Evolutionary conservation across 2,888 invertebrate genomes (phyloP), one percentile per base, ranked within the genome.

Genomic region (Cataglyphis rosenhaueri): DNA sequence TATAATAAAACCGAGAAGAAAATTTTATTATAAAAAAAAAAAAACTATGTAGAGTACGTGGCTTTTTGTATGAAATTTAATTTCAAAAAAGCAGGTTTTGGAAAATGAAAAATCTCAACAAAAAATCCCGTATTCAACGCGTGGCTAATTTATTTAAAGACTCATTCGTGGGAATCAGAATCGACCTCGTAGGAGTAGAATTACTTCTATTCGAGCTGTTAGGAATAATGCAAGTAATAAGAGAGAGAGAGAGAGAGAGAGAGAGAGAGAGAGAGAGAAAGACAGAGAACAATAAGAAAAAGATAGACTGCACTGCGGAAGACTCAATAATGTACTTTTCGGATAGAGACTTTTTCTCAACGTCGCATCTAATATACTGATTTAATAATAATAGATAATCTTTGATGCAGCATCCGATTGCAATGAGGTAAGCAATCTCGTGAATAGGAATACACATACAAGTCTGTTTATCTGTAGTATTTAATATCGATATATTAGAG

Each of bases 371-470:
- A 52, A n/a, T 52, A 8, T 52, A 52, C n/a, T 52, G 52, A 52
- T 52, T n/a, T 52, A 52, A 52, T 52, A 52, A 52, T 52, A 52
- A 52, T n/a, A n/a, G n/a, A n/a, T n/a, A 48, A 66, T 48, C 12
- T 48, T 48, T 48, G 48, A 48, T 44, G 25, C 5, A 44, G 25
- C 41, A 66, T 48, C 3, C 61, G 8, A 18, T 18, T 48, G 48
- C 6, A 38, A 38, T 38, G 18, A 57, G 3, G 3, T n/a, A 32
- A 29, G 25, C 12, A 73, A 73, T 25, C 41, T 61, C 1, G 29
- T 41, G 5, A 29, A 29, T 18, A 61, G 18, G 8, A 41, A 41
- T 38, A 59, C 4, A 41, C 8, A 73, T 2, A 59, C 8, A 52
- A 52, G 1, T 57, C 41, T 38, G 9, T 18, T 25, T 57, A 41